phyloP scores from a whole-genome alignment of 2,888 invertebrate genomes.

The Nomada fabriciana region DNA sequence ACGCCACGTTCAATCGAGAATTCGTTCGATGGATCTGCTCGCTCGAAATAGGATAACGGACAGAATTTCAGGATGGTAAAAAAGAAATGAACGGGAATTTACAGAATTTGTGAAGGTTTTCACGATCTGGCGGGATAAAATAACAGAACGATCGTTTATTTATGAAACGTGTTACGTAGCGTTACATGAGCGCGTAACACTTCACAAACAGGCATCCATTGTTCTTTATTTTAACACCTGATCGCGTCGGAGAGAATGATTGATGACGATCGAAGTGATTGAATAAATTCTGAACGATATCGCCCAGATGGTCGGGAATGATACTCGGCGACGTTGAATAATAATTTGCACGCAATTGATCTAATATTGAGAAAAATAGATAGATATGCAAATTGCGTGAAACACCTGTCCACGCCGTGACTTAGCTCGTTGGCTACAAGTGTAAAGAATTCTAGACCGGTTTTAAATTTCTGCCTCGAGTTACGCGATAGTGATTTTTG shows the following conservation, averaged over 20 bases:
- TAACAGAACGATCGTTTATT: neutral
- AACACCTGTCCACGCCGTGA: constrained; percentile 36
- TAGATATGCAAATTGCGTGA: constrained; percentile 16
- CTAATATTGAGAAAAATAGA: constrained; percentile 23
- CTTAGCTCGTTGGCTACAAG: constrained; percentile 41
- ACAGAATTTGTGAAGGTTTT: neutral
- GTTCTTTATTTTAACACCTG: no score
- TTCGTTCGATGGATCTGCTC: neutral
- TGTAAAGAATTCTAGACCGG: constrained; percentile 41
- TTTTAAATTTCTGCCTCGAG: constrained; percentile 13
- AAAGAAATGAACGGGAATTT: no score
- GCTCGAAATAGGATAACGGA: neutral
- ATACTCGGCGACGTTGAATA: constrained; percentile 8
- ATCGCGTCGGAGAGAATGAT: neutral
- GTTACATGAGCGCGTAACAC: constrained; percentile 1
- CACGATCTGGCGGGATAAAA: no score
- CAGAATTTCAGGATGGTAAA: no score
- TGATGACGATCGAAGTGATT: constrained; percentile 11
- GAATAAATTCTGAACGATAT: constrained; percentile 14
- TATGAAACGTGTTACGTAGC: neutral
- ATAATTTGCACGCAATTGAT: constrained; percentile 2
- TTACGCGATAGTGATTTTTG: constrained; percentile 2
- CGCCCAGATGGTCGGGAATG: constrained; percentile 4
- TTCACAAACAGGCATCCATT: neutral
- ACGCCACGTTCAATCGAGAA: neutral